Evolutionary conservation across 2,797 vertebrate genomes (phyloP).

Genomic region (Eremophila alpestris): DNA sequence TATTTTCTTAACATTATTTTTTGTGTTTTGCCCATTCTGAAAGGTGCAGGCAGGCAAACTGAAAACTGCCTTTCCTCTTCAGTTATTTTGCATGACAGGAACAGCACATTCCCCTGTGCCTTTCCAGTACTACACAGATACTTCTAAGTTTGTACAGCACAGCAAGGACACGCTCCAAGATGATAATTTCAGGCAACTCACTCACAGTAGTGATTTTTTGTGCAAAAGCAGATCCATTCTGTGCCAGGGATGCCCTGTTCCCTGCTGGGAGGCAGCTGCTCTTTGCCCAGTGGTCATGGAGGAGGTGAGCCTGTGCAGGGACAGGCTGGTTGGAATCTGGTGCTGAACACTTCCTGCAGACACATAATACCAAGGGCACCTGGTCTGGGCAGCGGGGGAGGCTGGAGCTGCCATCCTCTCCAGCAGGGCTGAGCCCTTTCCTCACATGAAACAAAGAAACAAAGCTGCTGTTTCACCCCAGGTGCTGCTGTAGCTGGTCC

Average conservation of each 20-base stretch:
- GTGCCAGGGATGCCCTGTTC: background rate
- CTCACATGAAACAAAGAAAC: background rate
- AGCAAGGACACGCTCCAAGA: background rate
- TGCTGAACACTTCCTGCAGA: background rate
- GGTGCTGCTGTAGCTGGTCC: fast-evolving
- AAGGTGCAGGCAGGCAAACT: background rate
- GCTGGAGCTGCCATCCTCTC: background rate
- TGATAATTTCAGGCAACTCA: background rate
- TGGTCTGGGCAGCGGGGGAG: fast-evolving
- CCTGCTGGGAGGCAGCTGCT: background rate
- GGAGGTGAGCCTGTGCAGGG: fast-evolving
- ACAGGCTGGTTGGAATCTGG: fast-evolving
- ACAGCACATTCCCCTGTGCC: background rate
- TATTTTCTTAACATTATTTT: slow-evolving; percentile 7
- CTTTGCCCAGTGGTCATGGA: no score
- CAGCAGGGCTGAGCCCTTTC: fast-evolving
- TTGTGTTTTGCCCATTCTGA: background rate
- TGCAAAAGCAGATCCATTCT: background rate
- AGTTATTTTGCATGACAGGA: background rate
- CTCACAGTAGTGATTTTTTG: background rate
- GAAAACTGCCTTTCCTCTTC: background rate
- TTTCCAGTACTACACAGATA: background rate
- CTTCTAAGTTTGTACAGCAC: background rate
- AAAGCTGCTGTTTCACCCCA: background rate
- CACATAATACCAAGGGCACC: background rate